Percentiles rank a stretch among this genome's conserved stretches.
phyloP scores from a whole-genome alignment of 35 echinoderm and acorn worm genomes.

The Apostichopus californicus region DNA sequence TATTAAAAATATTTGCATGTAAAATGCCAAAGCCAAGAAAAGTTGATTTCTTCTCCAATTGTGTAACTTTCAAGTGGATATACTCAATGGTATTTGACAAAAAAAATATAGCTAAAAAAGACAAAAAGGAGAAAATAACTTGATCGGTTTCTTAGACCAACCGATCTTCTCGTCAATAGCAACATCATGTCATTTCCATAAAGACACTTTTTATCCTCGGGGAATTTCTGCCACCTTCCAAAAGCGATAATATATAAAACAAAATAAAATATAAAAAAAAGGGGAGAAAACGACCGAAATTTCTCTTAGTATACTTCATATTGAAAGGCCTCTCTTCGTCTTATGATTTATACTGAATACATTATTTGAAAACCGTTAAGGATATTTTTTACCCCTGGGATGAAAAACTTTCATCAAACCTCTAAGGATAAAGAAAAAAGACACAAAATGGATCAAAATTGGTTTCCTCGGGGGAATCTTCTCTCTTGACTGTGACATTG shows the following conservation, averaged over 20 bases:
- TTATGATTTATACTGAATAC: neutral
- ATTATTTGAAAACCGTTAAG: neutral
- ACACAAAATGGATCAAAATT: neutral
- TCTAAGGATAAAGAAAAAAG: neutral
- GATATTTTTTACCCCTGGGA: neutral
- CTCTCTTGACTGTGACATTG: neutral
- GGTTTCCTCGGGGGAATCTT: neutral
- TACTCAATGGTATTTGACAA: neutral
- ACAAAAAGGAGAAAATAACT: neutral
- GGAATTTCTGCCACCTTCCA: neutral
- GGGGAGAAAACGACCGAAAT: neutral
- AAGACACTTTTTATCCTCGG: neutral
- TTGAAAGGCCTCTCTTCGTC: neutral
- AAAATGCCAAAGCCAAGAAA: no score
- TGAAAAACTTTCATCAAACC: neutral
- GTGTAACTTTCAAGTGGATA: neutral
- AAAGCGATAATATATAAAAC: neutral
- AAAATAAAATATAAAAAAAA: neutral
- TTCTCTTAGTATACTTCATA: neutral
- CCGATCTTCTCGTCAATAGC: neutral
- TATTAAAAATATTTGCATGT: no score
- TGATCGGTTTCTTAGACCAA: neutral
- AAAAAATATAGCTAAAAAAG: neutral
- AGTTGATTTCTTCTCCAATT: neutral
- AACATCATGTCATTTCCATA: neutral